Evolutionary conservation across 2,888 invertebrate species (phyloP).

Genomic region (Microplitis manilae): DNA sequence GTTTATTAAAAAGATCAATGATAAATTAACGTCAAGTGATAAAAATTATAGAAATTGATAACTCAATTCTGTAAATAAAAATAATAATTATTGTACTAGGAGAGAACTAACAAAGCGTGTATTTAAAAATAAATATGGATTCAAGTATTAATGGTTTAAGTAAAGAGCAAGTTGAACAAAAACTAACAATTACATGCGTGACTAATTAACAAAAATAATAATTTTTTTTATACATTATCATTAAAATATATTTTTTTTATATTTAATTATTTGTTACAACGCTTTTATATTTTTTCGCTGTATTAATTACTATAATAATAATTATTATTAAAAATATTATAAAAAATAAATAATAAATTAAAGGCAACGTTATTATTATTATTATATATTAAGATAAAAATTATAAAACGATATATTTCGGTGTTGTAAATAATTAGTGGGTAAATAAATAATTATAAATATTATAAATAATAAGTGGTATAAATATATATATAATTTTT

Average conservation of each 20-base stretch:
- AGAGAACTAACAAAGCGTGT: neutral
- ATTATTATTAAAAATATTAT: constrained; percentile 26
- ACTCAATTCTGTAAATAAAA: neutral
- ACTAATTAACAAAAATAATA: neutral
- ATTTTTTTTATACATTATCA: neutral
- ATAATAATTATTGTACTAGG: neutral
- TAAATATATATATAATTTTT: constrained; percentile 62
- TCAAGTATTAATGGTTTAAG: neutral
- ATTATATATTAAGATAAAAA: constrained; percentile 27
- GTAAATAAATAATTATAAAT: constrained; percentile 31
- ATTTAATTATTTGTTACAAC: neutral
- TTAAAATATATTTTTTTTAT: neutral
- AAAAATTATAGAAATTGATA: neutral
- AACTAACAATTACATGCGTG: neutral
- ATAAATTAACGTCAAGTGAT: neutral
- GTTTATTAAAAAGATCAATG: neutral
- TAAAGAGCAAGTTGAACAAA: neutral
- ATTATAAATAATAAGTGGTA: constrained; percentile 57
- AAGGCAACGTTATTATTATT: constrained; percentile 12
- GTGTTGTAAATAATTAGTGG: constrained; percentile 64
- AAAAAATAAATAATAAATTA: constrained; percentile 15
- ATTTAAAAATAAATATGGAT: neutral
- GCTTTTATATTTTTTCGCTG: constrained; percentile 23
- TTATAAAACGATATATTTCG: constrained; percentile 58
- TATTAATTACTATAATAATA: constrained; percentile 13